phyloP scores from a whole-genome alignment of 2,797 vertebrate genomes.

The Darevskia nairensis region DNA sequence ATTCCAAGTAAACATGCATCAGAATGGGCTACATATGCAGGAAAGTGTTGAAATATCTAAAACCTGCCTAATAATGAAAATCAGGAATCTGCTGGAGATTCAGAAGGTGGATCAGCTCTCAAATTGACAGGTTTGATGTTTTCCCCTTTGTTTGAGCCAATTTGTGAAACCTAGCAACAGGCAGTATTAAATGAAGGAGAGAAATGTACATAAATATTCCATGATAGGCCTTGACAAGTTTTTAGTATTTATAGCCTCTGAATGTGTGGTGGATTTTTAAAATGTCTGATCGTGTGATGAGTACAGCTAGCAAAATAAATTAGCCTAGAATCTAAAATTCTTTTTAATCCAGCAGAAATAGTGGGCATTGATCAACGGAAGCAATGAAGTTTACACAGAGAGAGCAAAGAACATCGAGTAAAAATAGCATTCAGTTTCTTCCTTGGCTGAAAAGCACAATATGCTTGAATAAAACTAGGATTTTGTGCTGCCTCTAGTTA shows the following conservation, averaged over 20 bases:
- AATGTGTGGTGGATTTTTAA: conserved; percentile 2
- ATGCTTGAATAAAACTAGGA: not conserved
- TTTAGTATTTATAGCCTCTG: conserved; percentile 37
- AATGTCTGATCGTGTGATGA: not conserved
- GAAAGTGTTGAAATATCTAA: conserved; percentile 5
- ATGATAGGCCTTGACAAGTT: not conserved
- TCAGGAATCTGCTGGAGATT: conserved; percentile 15
- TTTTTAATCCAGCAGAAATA: conserved; percentile 13
- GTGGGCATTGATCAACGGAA: not conserved
- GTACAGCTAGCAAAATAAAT: not conserved
- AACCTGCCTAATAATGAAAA: conserved; percentile 19
- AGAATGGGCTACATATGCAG: not conserved
- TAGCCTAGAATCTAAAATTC: conserved; percentile 10
- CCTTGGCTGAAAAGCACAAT: conserved; percentile 26
- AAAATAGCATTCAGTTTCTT: not conserved
- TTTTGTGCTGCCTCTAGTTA: conserved; percentile 17
- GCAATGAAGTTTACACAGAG: not conserved
- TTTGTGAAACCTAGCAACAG: conserved; percentile 22
- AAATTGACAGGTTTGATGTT: conserved; percentile 23
- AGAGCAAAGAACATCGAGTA: not conserved
- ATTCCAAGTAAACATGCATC: not conserved
- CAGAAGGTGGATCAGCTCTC: not conserved
- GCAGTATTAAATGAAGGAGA: not conserved
- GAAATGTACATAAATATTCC: conserved; percentile 12
- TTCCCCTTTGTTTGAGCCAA: conserved; percentile 10